phyloP scores from a whole-genome alignment of 2,888 invertebrate genomes.

The Eupsilia transversa region DNA sequence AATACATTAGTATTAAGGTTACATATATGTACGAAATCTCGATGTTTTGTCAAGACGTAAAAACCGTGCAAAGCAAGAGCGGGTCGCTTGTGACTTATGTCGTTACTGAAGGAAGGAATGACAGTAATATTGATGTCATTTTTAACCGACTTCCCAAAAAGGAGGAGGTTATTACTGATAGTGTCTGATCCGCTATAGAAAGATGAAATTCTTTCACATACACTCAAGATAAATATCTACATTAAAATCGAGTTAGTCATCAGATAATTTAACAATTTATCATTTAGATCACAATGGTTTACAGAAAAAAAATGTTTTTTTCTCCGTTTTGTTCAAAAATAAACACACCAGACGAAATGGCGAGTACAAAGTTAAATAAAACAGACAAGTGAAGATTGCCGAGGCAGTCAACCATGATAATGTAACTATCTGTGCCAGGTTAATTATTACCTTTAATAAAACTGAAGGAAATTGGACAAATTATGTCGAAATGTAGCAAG shows the following conservation, averaged over 20 bases:
- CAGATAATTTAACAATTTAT: not conserved
- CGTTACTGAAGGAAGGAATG: no score
- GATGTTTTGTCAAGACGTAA: no score
- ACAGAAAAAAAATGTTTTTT: conserved; percentile 28
- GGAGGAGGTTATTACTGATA: no score
- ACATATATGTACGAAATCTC: no score
- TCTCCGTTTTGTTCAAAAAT: conserved; percentile 14
- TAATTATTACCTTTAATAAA: conserved; percentile 14
- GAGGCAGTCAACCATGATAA: not conserved
- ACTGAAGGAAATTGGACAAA: not conserved
- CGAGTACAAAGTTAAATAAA: conserved; percentile 24
- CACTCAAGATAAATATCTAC: not conserved
- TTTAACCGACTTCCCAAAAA: no score
- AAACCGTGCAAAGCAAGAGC: no score
- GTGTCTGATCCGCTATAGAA: no score
- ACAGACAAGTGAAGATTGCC: not conserved
- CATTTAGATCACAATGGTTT: conserved; percentile 21
- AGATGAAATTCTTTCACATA: conserved; percentile 7
- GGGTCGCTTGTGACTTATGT: no score
- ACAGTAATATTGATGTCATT: no score
- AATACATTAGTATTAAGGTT: no score
- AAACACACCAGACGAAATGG: not conserved
- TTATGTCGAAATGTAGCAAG: not conserved
- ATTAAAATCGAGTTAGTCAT: conserved; percentile 2
- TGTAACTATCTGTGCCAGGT: not conserved